phyloP scores from a whole-genome alignment of 2,113 vertebrate species.

The Macrotus californicus region DNA sequence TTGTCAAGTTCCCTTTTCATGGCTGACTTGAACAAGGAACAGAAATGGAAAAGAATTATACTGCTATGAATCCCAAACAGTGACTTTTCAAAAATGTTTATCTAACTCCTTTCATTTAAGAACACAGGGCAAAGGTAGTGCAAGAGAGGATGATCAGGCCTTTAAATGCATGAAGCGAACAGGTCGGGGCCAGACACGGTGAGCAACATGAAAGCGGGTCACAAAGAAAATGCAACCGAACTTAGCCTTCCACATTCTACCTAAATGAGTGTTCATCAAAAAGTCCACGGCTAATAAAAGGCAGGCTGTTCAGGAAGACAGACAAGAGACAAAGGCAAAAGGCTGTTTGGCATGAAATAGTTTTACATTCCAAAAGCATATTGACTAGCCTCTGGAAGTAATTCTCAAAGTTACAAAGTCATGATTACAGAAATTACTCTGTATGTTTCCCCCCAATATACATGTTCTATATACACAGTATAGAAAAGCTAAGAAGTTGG shows the following conservation, averaged over 20 bases:
- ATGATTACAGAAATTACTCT: slow-evolving; percentile 57
- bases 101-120: background rate
- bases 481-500: slow-evolving; percentile 57
- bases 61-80: background rate
- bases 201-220: background rate
- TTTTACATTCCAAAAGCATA: slow-evolving; percentile 67
- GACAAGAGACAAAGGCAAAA: slow-evolving; percentile 56
- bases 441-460: slow-evolving; percentile 25
- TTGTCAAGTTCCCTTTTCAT: background rate
- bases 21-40: slow-evolving; percentile 29
- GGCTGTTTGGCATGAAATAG: slow-evolving; percentile 61
- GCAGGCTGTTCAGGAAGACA: slow-evolving; percentile 33
- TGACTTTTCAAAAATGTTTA: background rate
- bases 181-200: background rate
- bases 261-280: slow-evolving; percentile 30
- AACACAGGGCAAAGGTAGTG: background rate
- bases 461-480: slow-evolving; percentile 53
- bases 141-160: background rate
- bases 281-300: slow-evolving; percentile 39
- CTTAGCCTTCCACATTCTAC: background rate
- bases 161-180: background rate
- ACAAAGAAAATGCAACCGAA: slow-evolving; percentile 4
- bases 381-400: slow-evolving; percentile 46
- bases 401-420: slow-evolving; percentile 64
- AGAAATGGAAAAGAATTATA: background rate